Base-by-base conservation (phyloP, 2,797 vertebrate genomes). In the Myiothlypis coronata region DNA sequence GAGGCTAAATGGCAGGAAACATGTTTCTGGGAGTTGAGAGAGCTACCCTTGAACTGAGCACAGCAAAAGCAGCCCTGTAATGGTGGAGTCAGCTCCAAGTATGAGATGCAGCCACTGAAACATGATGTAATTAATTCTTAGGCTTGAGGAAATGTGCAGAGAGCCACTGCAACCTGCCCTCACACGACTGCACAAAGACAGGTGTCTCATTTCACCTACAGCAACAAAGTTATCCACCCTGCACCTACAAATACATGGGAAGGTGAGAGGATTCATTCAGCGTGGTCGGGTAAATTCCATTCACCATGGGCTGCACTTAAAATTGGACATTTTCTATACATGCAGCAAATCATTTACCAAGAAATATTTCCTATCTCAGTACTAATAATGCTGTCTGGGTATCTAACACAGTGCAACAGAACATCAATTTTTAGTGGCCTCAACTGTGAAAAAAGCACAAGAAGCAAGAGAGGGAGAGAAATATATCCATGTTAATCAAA, bases 51-150 rank as follows among this genome's bases (percentile, higher is more conserved):
- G 46, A 85, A 80, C 13, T 3, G 21, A 67, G 47, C 20, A 53
- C 17, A 81, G 91, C 50, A 72, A 72, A 88, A 52, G 6, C 65
- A 81, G 85, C 23, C n/a, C 22, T 2, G 0, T 9, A 63, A 76
- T n/a, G 39, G 43, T 59, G 59, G 55, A 72, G 39, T 59, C 79
- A 57, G 41, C 55, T 76, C 65, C 63, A 32, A 23, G 43, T 26
- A 69, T 30, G 83, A 95, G 83, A 61, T 34, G 47, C 59, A 94
- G 83, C 35, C 69, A 35, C 87, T 72, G 85, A 88, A 88, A 96
- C 61, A 37, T 7, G 79, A 75, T 61, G 93, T 67, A 82, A 96
- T 94, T 88, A 95, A 95, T 95, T 90, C 80, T 67, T 72, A 53
- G 61, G 87, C 85, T 95, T 50, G 74, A 81, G 80, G 74, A 96